Conservation (phyloP, 2,888 invertebrate genomes). For the Argynnis bischoffii region DNA sequence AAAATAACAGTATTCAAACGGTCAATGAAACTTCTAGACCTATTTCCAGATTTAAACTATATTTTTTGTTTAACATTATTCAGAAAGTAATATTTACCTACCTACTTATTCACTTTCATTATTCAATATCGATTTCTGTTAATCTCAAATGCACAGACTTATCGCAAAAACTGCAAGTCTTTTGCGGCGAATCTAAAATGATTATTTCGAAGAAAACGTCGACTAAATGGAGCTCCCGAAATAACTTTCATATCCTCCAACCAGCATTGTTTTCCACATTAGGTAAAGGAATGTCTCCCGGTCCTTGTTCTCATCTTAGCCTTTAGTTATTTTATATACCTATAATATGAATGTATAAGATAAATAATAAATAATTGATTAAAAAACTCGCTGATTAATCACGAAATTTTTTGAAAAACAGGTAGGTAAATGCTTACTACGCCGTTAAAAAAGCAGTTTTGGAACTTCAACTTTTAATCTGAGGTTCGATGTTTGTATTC, state of each 20-base stretch:
- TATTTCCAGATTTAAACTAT: too few species aligned
- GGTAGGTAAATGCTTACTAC: too few species aligned
- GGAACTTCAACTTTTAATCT: too few species aligned
- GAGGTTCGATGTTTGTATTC: too few species aligned
- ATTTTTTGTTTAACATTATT: neutral
- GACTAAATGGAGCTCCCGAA: conserved; percentile 42
- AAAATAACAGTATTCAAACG: too few species aligned
- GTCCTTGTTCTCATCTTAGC: conserved; percentile 56
- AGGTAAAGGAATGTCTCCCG: conserved; percentile 69
- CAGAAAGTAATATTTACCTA: neutral
- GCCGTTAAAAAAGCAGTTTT: too few species aligned
- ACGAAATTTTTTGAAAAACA: too few species aligned
- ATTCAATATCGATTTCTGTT: neutral
- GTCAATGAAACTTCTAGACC: too few species aligned
- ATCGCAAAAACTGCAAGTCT: conserved; percentile 27
- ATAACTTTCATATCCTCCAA: conserved; percentile 47
- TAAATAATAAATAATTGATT: too few species aligned
- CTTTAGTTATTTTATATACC: conserved; percentile 50
- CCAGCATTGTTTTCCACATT: conserved; percentile 76
- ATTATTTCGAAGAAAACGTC: conserved; percentile 31
- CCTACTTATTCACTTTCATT: neutral
- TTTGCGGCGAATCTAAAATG: conserved; percentile 33
- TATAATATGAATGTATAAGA: too few species aligned
- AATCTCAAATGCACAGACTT: conserved; percentile 12
- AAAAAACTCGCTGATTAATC: too few species aligned